Evolutionary conservation across 2,797 vertebrate genomes (phyloP).

Genomic region (Tachyglossus aculeatus): DNA sequence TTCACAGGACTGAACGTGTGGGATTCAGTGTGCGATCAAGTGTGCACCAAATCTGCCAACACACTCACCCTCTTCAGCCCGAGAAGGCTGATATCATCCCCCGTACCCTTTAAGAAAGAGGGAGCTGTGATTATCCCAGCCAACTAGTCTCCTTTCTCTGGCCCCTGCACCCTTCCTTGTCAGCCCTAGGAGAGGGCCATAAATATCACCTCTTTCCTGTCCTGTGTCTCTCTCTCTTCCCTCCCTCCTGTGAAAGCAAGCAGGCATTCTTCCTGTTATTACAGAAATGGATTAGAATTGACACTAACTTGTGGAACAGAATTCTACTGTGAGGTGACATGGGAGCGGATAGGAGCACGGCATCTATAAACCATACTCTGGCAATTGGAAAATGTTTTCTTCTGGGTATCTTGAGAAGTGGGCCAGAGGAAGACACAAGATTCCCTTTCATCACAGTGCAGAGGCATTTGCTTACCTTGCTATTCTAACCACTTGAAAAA

Average conservation of each 20-base stretch:
- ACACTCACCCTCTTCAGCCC: too few relatives aligned
- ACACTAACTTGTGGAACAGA: conserved; percentile 10
- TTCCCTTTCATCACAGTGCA: conserved; percentile 34
- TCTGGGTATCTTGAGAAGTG: not conserved
- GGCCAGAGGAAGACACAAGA: not conserved
- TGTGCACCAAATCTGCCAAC: too few relatives aligned
- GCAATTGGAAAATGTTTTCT: conserved; percentile 19
- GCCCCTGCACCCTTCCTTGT: conserved; percentile 54
- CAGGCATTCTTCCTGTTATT: conserved; percentile 48
- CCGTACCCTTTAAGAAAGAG: conserved; percentile 38
- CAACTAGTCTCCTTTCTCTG: conserved; percentile 35
- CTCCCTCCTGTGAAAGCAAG: conserved; percentile 28
- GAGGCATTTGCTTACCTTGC: conserved; percentile 28
- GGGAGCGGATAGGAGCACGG: not conserved
- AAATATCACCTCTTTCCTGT: conserved; percentile 37
- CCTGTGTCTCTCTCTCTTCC: conserved; percentile 14
- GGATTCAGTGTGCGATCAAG: too few relatives aligned
- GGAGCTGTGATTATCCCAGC: conserved; percentile 31
- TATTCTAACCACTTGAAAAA: conserved; percentile 30
- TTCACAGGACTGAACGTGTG: too few relatives aligned
- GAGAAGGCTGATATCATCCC: conserved; percentile 16
- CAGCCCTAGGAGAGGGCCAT: conserved; percentile 36
- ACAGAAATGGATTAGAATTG: conserved; percentile 25
- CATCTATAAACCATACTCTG: not conserved
- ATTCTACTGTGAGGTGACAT: not conserved